Percentiles rank a stretch among this genome's conserved stretches.
phyloP scores from a whole-genome alignment of 1,140 invertebrate species.

The Cherax destructor region DNA sequence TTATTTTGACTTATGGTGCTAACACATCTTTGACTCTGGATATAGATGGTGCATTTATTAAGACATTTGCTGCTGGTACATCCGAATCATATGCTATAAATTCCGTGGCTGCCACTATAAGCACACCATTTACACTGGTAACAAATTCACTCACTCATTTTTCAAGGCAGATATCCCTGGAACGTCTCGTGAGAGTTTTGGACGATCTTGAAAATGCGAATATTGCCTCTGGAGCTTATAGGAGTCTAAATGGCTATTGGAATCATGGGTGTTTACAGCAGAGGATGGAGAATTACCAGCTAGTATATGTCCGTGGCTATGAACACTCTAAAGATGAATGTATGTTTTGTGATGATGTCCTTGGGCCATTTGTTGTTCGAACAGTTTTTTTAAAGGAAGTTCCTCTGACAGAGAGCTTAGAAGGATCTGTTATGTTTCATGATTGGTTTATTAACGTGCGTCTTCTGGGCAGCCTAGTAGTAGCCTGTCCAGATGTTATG shows the following conservation, averaged over 20 bases:
- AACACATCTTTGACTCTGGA: background rate
- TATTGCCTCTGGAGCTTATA: conserved; percentile 72
- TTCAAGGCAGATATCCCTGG: conserved; percentile 71
- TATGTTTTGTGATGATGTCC: conserved; percentile 74
- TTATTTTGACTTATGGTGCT: conserved; percentile 2
- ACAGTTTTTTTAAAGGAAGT: conserved; percentile 66
- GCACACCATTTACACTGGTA: conserved; percentile 74
- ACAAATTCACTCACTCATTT: conserved; percentile 72
- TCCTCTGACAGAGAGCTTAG: conserved; percentile 70
- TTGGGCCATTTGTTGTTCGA: conserved; percentile 73
- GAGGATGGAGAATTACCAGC: conserved; percentile 72
- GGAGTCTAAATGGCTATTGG: conserved; percentile 73
- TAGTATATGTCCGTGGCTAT: conserved; percentile 74
- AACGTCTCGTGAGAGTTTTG: conserved; percentile 73
- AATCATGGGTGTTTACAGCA: conserved; percentile 73
- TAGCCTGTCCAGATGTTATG: conserved; percentile 74
- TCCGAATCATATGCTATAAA: conserved; percentile 69
- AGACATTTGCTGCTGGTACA: background rate
- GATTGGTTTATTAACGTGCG: conserved; percentile 73
- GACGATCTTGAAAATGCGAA: conserved; percentile 59
- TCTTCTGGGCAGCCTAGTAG: conserved; percentile 46
- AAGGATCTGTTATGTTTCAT: conserved; percentile 69
- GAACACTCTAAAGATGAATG: conserved; percentile 74
- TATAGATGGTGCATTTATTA: conserved; percentile 5
- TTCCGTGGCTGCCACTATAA: conserved; percentile 57